Base-by-base conservation (phyloP, 2,113 vertebrate genomes). In the Ovis canadensis region DNA sequence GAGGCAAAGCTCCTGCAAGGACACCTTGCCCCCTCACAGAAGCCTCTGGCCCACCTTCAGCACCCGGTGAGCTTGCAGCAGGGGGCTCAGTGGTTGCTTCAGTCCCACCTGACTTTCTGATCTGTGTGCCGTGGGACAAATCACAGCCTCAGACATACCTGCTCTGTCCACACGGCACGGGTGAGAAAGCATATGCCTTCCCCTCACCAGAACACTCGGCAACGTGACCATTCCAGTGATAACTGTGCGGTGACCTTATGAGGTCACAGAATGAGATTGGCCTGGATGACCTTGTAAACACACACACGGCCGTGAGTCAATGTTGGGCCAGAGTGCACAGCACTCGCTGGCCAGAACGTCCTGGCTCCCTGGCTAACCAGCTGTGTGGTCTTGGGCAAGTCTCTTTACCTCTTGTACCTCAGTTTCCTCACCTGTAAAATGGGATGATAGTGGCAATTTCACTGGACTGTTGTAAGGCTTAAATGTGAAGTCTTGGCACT, bases 341-440 rank as follows among this genome's bases (percentile, higher is more conserved):
- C 2, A 2, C 43, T 3, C 2, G 2, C 25, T 9, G 48, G 33
- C 31, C 19, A 1, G 21, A 16, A 3, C 25, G 33, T 40, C 55
- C 14, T 4, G 6, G 36, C 17, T n/a, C 50, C 64, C 57, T 80
- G 19, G 13, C 55, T 19, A 40, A 25, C 77, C 3, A n/a, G 67
- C 36, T 45, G 33, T 12, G 12, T 19, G 25, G 52, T 12, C 10
- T 23, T 40, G 77, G 83, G 23, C 62, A 60, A 55, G 55, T 83
- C 91, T 87, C 21, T n/a, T 29, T 55, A 36, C 11, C 4, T 64
- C 90, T 57, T 17, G 43, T 27, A 33, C 48, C 52, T 78, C 62
- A 21, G 55, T 91, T 91, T 95, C 29, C 55, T 78, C 55, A 45
- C n/a, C 92, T 62, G 71, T 86, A 57, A 86, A 97, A 89, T 95